phyloP scores from a whole-genome alignment of 2,888 invertebrate species.

The Synergus laeviventris region DNA sequence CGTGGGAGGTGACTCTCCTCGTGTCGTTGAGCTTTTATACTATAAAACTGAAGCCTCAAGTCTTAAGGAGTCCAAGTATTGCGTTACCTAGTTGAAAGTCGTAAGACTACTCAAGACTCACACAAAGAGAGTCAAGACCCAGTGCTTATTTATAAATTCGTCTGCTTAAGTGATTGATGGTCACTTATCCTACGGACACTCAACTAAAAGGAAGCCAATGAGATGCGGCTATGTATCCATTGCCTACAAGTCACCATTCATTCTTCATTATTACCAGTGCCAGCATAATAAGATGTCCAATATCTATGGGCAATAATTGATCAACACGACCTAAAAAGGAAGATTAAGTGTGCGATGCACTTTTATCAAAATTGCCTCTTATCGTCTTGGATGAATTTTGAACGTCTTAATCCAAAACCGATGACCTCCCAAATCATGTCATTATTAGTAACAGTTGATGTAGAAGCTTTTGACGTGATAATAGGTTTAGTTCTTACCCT shows the following conservation, averaged over 20 bases:
- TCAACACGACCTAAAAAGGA: constrained; percentile 1
- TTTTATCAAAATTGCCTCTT: not conserved
- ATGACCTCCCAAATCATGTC: no score
- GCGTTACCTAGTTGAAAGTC: constrained; percentile 11
- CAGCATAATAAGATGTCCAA: not conserved
- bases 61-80: constrained; percentile 21
- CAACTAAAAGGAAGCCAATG: constrained; percentile 17
- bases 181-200: constrained; percentile 7
- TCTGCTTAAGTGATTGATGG: constrained; percentile 26
- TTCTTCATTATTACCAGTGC: not conserved
- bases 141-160: constrained; percentile 40
- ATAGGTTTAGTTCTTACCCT: no score
- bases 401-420: no score
- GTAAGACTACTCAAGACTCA: constrained; percentile 13
- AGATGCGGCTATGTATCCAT: constrained; percentile 17
- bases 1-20: constrained; percentile 43
- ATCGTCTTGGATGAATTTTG: not conserved
- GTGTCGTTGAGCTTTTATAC: constrained; percentile 29
- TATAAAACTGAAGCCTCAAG: constrained; percentile 9
- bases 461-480: no score
- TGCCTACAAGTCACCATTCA: not conserved
- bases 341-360: not conserved
- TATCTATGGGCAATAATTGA: not conserved
- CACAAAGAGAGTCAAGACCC: constrained; percentile 33
- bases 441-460: no score